Evolutionary conservation across 2,113 vertebrate genomes (phyloP).

Genomic region (Suncus etruscus): DNA sequence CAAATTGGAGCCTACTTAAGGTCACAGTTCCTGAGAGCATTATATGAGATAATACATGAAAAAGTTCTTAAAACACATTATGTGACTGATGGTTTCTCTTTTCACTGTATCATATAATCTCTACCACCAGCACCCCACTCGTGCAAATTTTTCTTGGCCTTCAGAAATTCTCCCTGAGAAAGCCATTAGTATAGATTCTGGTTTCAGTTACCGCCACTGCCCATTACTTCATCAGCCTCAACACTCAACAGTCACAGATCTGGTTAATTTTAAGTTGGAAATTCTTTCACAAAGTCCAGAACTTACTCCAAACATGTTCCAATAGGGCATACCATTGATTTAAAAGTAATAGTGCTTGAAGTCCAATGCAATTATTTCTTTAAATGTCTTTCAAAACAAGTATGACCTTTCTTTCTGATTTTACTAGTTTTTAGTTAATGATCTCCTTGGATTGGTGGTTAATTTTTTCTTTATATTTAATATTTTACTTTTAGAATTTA

Average conservation of each 20-base stretch:
- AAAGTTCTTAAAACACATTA: background rate
- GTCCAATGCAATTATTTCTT: background rate
- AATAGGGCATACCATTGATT: background rate
- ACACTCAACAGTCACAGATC: background rate
- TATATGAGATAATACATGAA: background rate
- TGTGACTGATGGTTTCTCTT: constrained; percentile 16
- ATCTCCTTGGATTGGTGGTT: background rate
- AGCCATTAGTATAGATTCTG: constrained; percentile 31
- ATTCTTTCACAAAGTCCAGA: constrained; percentile 25
- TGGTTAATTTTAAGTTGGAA: constrained; percentile 34
- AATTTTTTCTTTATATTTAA: background rate
- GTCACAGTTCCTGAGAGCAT: constrained; percentile 12
- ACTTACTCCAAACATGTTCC: constrained; percentile 10
- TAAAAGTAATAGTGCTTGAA: background rate
- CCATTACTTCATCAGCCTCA: constrained; percentile 28
- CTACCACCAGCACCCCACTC: background rate
- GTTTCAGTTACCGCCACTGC: background rate
- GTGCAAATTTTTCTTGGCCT: background rate
- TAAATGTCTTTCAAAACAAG: constrained; percentile 21
- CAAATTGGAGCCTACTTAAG: background rate
- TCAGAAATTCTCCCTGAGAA: constrained; percentile 50
- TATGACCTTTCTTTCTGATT: background rate
- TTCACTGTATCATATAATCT: background rate
- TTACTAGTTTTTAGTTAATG: constrained; percentile 1
- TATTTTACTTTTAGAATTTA: constrained; percentile 23